A percentile compares a stretch with the other conserved stretches of the same genome.
phyloP scores from a whole-genome alignment of 2,888 invertebrate species.

The Phrixothrix hirtus region DNA sequence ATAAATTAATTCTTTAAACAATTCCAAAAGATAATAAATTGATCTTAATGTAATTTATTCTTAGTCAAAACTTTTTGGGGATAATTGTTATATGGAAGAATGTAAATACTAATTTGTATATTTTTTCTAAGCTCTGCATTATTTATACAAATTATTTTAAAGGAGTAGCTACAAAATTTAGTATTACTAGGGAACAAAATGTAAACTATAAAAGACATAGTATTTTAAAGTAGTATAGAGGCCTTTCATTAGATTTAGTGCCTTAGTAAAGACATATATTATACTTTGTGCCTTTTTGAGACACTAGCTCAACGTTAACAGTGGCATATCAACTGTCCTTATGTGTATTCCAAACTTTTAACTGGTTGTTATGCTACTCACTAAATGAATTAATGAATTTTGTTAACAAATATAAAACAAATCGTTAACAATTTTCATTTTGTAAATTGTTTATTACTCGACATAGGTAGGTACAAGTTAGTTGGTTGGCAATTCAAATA shows the following conservation, averaged over 20 bases:
- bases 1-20: no score
- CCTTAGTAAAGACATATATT: slow-evolving; percentile 55
- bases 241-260: slow-evolving; percentile 53
- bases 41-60: no score
- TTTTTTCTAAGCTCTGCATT: no score
- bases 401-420: not conserved
- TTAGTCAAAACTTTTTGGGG: no score
- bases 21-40: no score
- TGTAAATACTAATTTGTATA: no score
- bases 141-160: slow-evolving; percentile 28
- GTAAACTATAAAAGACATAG: slow-evolving; percentile 40
- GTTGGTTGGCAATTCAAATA: slow-evolving; percentile 10
- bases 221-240: slow-evolving; percentile 41
- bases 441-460: not conserved
- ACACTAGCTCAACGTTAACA: slow-evolving; percentile 39
- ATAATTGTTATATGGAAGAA: no score
- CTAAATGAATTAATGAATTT: not conserved
- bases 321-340: no score
- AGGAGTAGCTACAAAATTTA: slow-evolving; percentile 28
- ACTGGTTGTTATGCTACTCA: no score
- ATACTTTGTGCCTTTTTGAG: slow-evolving; percentile 45
- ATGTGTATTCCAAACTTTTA: no score
- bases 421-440: not conserved
- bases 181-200: slow-evolving; percentile 41
- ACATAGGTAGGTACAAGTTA: not conserved